Base-by-base conservation (phyloP, 2,888 invertebrate genomes). In the Sinentomon sp. region DNA sequence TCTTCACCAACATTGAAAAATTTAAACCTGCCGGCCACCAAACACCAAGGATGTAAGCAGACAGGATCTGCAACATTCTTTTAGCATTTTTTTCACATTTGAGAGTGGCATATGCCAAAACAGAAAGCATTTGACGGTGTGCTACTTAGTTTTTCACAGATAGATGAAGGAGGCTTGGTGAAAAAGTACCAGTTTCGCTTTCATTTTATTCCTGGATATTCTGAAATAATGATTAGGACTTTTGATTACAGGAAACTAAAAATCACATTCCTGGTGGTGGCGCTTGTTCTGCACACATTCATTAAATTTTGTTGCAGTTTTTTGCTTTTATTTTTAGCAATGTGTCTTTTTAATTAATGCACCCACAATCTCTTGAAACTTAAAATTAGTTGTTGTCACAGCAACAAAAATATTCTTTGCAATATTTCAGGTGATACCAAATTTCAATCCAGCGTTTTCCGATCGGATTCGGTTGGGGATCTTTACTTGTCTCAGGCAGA, bases 391-490 rank as follows among this genome's bases (percentile, higher is more conserved):
- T 33, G n/a, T n/a, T n/a, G n/a, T n/a, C n/a, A n/a, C n/a, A n/a
- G n/a, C n/a, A n/a, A n/a, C n/a, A n/a, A n/a, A n/a, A 30, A 48
- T 52, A 39, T 54, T 34, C 53, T 53, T 36, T 39, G 34, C 41
- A 38, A 41, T 30, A 37, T 53, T 54, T 17, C 51, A 82, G 64
- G 77, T 83, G 51, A 77, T 82, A 56, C 66, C 72, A 44, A 72
- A 80, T 52, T 85, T 78, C 53, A 73, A 74, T 56, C 77, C 78
- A 30, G 62, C 68, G 18, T 61, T 73, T 47, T 62, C 68, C 28
- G 74, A 74, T 17, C 73, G 72, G 59, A 76, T 85, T 5, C 64
- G 66, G 45, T 64, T 66, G 46, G 78, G 78, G 10, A 73, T 80
- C 46, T 76, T 68, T 50, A 70, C 73, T 39, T 78, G 83, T 5